phyloP scores from a whole-genome alignment of 2,797 vertebrate genomes.

The Geotrypetes seraphini region DNA sequence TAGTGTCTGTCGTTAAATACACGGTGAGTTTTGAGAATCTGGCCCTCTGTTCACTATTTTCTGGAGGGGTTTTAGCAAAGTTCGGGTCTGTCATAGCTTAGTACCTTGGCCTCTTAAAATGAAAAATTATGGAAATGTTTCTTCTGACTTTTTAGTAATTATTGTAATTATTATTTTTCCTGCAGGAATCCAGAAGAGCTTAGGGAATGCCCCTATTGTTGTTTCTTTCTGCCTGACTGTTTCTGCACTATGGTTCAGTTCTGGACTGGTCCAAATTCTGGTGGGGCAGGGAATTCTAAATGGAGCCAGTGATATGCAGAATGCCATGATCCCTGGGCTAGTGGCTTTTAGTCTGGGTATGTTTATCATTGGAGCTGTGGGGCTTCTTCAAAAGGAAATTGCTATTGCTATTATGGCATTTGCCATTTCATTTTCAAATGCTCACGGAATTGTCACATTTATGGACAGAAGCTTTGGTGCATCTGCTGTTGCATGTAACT shows the following conservation, averaged over 20 bases:
- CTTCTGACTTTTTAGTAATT: too few relatives aligned
- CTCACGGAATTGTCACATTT: conserved; percentile 62
- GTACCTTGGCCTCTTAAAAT: too few relatives aligned
- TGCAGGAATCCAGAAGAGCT: conserved; percentile 53
- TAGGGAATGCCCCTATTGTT: conserved; percentile 44
- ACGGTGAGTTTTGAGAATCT: too few relatives aligned
- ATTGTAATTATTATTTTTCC: not conserved
- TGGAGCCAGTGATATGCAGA: conserved; percentile 7
- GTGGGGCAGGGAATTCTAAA: conserved; percentile 44
- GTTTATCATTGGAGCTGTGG: conserved; percentile 48
- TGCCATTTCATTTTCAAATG: conserved; percentile 56
- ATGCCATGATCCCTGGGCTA: conserved; percentile 63
- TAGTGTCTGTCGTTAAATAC: too few relatives aligned
- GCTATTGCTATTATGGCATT: conserved; percentile 50
- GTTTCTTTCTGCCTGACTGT: conserved; percentile 61
- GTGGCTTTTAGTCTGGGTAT: conserved; percentile 58
- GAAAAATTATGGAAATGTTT: too few relatives aligned
- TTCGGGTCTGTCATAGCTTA: too few relatives aligned
- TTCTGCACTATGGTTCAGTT: conserved; percentile 67
- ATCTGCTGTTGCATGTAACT: conserved; percentile 62
- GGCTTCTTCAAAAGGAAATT: conserved; percentile 41
- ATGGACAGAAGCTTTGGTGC: conserved; percentile 44
- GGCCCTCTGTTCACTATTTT: too few relatives aligned
- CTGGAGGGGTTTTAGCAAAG: too few relatives aligned
- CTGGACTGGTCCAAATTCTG: conserved; percentile 63